Percentiles rank a stretch among this genome's conserved stretches.
Evolutionary conservation across 2,113 vertebrate species (phyloP).

Genomic region (Menura novaehollandiae): DNA sequence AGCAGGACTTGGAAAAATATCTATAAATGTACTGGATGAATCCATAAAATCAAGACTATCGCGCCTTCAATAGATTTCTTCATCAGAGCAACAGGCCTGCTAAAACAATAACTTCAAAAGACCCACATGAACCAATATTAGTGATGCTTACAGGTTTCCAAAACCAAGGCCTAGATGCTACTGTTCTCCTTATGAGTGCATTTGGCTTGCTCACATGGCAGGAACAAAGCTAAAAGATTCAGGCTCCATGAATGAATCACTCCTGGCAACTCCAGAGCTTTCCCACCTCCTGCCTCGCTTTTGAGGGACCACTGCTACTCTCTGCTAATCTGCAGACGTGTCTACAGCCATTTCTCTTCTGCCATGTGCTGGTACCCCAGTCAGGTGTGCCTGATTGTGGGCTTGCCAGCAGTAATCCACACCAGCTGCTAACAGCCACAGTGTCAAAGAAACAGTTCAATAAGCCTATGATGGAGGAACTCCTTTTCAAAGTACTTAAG

Average conservation of each 20-base stretch:
- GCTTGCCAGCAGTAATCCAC: neutral
- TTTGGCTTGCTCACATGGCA: neutral
- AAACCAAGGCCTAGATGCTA: neutral
- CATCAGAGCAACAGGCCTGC: neutral
- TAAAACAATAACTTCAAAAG: neutral
- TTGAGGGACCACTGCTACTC: neutral
- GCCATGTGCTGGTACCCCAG: neutral
- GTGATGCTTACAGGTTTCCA: neutral
- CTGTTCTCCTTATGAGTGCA: neutral
- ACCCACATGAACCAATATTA: neutral
- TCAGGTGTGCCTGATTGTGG: neutral
- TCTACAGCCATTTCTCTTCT: neutral
- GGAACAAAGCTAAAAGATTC: neutral
- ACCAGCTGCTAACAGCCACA: neutral
- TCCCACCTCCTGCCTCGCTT: neutral
- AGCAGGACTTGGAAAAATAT: neutral
- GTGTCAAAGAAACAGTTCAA: neutral
- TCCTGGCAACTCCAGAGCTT: neutral
- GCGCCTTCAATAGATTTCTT: neutral
- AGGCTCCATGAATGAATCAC: constrained; percentile 7
- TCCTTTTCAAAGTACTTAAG: constrained; percentile 39
- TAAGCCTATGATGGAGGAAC: neutral
- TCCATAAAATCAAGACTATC: neutral
- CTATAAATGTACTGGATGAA: neutral
- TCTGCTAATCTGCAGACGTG: neutral